A percentile compares a stretch with the other conserved stretches of the same genome.
Evolutionary conservation across 2,888 invertebrate species (phyloP).

Genomic region (Cephus pulcher): DNA sequence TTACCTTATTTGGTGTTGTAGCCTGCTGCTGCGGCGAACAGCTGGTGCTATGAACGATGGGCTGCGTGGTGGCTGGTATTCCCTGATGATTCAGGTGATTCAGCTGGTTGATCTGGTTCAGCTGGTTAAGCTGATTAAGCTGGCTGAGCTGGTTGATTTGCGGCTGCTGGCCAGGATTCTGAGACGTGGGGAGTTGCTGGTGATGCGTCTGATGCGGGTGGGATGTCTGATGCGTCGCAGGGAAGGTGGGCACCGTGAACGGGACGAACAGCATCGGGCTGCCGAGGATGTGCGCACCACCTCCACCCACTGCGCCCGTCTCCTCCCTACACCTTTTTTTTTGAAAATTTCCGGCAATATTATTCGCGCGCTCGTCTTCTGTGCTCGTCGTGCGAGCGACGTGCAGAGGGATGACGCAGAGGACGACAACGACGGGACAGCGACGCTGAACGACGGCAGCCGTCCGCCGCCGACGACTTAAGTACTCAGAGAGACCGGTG

Average conservation of each 20-base stretch:
- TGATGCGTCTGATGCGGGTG: slow-evolving; percentile 59
- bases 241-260: slow-evolving; percentile 65
- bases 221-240: slow-evolving; percentile 62
- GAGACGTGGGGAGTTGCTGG: slow-evolving; percentile 58
- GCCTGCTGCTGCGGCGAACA: slow-evolving; percentile 64
- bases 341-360: slow-evolving; percentile 6
- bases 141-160: slow-evolving; percentile 45
- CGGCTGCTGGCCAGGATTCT: slow-evolving; percentile 43
- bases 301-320: slow-evolving; percentile 66
- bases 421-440: not conserved
- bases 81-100: slow-evolving; percentile 32
- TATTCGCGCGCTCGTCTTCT: slow-evolving; percentile 3
- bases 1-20: slow-evolving; percentile 64
- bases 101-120: slow-evolving; percentile 42
- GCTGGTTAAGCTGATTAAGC: slow-evolving; percentile 60
- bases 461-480: too few species aligned
- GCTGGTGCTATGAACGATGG: slow-evolving; percentile 59
- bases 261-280: slow-evolving; percentile 67
- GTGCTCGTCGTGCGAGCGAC: not conserved
- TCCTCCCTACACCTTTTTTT: slow-evolving; percentile 65
- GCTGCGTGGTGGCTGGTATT: slow-evolving; percentile 53
- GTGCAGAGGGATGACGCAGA: not conserved
- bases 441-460: not conserved
- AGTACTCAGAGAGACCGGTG: not conserved
- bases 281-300: slow-evolving; percentile 66